A percentile compares a stretch with the other conserved stretches of the same genome.
phyloP scores from a whole-genome alignment of 2,888 invertebrate genomes.

The Chymomyza procnemis region DNA sequence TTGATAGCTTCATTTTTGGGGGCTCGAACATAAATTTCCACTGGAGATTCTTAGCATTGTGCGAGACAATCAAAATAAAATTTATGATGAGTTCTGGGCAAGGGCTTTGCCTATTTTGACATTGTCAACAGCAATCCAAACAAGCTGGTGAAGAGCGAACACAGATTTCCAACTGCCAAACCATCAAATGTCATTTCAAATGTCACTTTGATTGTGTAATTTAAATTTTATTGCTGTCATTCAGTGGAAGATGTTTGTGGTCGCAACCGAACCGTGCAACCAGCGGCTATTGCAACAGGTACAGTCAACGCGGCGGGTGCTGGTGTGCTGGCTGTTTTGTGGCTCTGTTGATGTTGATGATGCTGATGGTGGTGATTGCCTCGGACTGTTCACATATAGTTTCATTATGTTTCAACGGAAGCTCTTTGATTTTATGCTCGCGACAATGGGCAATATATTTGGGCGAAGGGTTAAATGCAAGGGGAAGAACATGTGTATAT shows the following conservation, averaged over 20 bases:
- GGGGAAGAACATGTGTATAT: too few relatives aligned
- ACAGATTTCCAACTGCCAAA: slow-evolving; percentile 26
- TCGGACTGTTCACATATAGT: slow-evolving; percentile 45
- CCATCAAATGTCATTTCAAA: slow-evolving; percentile 57
- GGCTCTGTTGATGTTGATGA: not conserved
- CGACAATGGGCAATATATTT: slow-evolving; percentile 26
- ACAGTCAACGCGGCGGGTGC: slow-evolving; percentile 11
- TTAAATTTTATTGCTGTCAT: slow-evolving; percentile 61
- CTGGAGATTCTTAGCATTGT: slow-evolving; percentile 58
- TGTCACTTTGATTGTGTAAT: slow-evolving; percentile 68
- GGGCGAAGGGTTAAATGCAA: not conserved
- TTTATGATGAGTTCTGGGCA: slow-evolving; percentile 53
- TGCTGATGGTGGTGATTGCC: slow-evolving; percentile 10
- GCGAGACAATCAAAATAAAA: slow-evolving; percentile 60
- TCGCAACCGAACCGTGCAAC: slow-evolving; percentile 44
- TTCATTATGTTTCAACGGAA: slow-evolving; percentile 42
- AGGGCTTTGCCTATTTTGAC: slow-evolving; percentile 58
- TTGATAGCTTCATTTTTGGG: slow-evolving; percentile 29
- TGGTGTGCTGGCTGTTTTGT: too few relatives aligned
- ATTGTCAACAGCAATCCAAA: slow-evolving; percentile 59
- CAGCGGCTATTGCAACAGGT: slow-evolving; percentile 39
- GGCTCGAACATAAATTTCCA: slow-evolving; percentile 60
- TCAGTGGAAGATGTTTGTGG: slow-evolving; percentile 38
- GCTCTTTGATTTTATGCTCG: slow-evolving; percentile 56
- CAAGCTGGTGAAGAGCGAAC: slow-evolving; percentile 38